Base-by-base conservation (phyloP, 2,888 invertebrate species). In the Taphrorychus bicolor region DNA sequence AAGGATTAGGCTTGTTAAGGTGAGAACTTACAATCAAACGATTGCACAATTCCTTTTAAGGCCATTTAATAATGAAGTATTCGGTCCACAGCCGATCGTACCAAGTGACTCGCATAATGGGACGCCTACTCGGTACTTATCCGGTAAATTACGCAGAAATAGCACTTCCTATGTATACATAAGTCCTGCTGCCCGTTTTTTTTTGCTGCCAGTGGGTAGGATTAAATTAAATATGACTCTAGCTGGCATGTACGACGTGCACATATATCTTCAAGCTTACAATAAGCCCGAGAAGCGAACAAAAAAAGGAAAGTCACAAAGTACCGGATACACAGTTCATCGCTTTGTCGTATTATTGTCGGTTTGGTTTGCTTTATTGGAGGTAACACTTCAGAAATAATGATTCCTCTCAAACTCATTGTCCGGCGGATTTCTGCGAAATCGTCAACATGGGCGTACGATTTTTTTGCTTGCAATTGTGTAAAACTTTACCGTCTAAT, bases 281-380 rank as follows among this genome's bases (percentile, higher is more conserved):
- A 52, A 41, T 14, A 59, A 32, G 18, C 18, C 49, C 45, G 5
- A n/a, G 49, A 49, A 57, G 51, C 21, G 22, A 52, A 53, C 18
- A 22, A 45, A 61, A n/a, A n/a, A 58, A 60, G 56, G 61, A 53
- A 61, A 67, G 60, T 66, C 66, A 51, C 66, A 66, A 67, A 67
- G 45, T 42, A 67, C 67, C 67, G 67, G 67, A 67, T 62, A 58
- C 48, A 53, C 67, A 67, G 51, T 32, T 67, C 67, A 67, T 67
- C 57, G 67, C 61, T 61, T 62, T 59, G 67, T 41, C 59, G 62
- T 66, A 9, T 22, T 59, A 21, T 22, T 59, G 53, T 54, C 48
- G 59, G 53, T 60, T 66, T 60, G 16, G 41, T 53, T 54, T 16
- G 22, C 45, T 66, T 59, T 66, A 59, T 61, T 21, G 51, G 56